Evolutionary conservation across 2,113 vertebrate genomes (phyloP), one percentile per base, ranked within the genome.

Genomic region (Puntigrus tetrazona): DNA sequence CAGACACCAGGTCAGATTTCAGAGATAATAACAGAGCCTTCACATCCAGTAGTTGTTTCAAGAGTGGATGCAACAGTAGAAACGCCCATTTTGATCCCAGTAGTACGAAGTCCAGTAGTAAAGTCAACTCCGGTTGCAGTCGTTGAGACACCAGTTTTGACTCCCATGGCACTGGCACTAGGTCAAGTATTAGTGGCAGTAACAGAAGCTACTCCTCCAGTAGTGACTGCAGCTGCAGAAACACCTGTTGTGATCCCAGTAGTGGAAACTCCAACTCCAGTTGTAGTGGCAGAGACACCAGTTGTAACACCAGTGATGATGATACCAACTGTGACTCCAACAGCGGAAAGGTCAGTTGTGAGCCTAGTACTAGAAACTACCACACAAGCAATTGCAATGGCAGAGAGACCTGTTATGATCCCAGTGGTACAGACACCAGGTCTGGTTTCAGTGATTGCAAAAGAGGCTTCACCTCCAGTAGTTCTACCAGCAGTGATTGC

Each of bases 31-130:
- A 67, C 27, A 67, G 63, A 67, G 5, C 6, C 63, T 67, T 1
- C 16, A 67, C 63, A 8, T 13, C 20, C 45, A 55, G 11, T 72
- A 82, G 9, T 70, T 36, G 67, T 52, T n/a, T 72, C 29, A 73
- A 27, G 47, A 55, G 65, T 82, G 1, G 6, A 14, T 29, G 36
- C 65, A 38, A 34, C 61, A 38, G 50, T 36, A 25, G 81, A 13
- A 14, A 34, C 47, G 27, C 85, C 85, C 18, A 14, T 67, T 29
- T 5, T 34, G 27, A 29, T 34, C 45, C 47, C 77, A 89, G 82
- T 57, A 82, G 81, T 79, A n/a, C n/a, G n/a, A n/a, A 47, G 65
- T 88, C 82, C 59, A 57, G 81, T 78, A 36, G 25, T 57, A 65
- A 69, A 20, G 67, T 38, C 65, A 29, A 3, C n/a, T 29, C 7